These are phyloP conservation scores for Mayetiola destructor DNA, from an alignment of 2,888 invertebrate species.

Conservation along the genomic window DNA sequence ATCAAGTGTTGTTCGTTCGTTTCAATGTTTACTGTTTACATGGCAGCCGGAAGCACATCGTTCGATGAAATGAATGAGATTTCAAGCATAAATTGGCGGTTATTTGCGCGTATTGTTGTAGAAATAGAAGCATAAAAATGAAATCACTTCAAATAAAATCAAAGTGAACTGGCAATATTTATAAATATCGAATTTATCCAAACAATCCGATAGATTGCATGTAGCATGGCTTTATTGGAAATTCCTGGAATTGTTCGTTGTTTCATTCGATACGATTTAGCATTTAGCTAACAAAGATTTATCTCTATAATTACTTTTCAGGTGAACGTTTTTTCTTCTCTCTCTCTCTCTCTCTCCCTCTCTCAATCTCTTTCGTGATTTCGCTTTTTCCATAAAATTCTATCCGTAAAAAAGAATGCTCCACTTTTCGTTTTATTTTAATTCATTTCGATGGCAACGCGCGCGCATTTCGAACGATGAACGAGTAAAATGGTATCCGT, in stretches of 20 bases:
- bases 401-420: too few species aligned
- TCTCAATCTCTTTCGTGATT: neutral
- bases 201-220: neutral
- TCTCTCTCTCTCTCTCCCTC: neutral
- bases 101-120: neutral
- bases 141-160: neutral
- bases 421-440: too few species aligned
- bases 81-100: neutral
- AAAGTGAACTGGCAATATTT: slow-evolving; percentile 5
- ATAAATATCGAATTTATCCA: neutral
- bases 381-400: neutral
- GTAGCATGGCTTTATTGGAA: too few species aligned
- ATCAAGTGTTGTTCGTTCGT: too few species aligned
- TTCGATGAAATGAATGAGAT: neutral
- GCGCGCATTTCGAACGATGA: neutral
- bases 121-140: neutral
- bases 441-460: too few species aligned
- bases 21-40: too few species aligned
- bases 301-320: slow-evolving; percentile 10
- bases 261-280: too few species aligned
- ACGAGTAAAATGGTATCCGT: neutral
- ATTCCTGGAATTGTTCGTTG: too few species aligned
- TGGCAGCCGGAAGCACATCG: too few species aligned
- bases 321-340: neutral
- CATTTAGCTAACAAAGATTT: slow-evolving; percentile 3